Evolutionary conservation across 2,888 invertebrate species (phyloP), one percentile per base, ranked within the genome.

Genomic region (Agonopterix arenella): DNA sequence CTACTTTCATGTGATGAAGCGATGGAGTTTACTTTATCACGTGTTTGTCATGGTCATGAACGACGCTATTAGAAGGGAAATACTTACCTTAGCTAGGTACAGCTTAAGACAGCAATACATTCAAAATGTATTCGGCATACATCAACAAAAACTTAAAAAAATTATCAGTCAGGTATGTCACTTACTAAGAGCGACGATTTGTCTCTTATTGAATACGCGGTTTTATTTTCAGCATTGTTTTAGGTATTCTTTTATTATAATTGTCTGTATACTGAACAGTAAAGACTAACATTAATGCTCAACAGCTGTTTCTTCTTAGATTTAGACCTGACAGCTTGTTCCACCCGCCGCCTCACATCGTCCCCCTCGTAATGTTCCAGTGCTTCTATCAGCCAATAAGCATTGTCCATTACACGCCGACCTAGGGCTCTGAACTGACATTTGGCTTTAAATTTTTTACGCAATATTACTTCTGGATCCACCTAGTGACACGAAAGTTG

Each of bases 401-500:
- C 58, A 62, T 93, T 93, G 7, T 85, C 84, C 58, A 92, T 84
- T 0, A 91, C 92, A 56, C 89, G 64, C 1, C 92, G 89, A 0
- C 90, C 90, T 0, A 91, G 56, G 1, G 90, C 91, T 44, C 88
- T 86, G 58, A 93, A 93, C 49, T 83, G 77, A 54, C 86, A 83
- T 70, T 89, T 90, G 0, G 91, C 90, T 11, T 69, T 70, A 48
- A 86, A 84, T 52, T 85, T 90, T 50, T 64, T 71, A 48, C 60
- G 70, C 76, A 82, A 73, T 36, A 59, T 52, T 53, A 73, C 73
- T 58, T 84, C 83, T 1, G 84, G 82, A 53, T 84, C 83, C 88
- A 28, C 28, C 28, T 28, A 28, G 7, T 7, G 7, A 28, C 7
- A 28, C 1, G 28, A 28, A 7, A 28, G 5, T 7, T 28, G 28